Evolutionary conservation across 2,113 vertebrate species (phyloP).

Genomic region (Galbula dea): DNA sequence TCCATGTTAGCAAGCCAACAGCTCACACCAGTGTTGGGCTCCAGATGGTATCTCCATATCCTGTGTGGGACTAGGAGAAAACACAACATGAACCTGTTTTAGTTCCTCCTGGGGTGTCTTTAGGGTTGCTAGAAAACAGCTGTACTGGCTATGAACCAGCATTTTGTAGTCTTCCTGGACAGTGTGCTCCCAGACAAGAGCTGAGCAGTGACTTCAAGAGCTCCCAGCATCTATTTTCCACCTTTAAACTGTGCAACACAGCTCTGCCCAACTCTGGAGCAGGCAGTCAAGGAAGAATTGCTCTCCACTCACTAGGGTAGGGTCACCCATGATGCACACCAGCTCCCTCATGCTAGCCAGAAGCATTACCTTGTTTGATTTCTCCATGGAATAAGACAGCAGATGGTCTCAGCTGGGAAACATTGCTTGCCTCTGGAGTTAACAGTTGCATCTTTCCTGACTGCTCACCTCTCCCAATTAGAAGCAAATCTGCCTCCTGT

Average conservation of each 20-base stretch:
- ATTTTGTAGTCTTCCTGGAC: background rate
- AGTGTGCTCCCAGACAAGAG: background rate
- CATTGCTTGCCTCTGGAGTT: background rate
- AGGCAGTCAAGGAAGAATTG: background rate
- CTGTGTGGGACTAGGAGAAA: background rate
- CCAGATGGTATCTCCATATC: background rate
- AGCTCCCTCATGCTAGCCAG: background rate
- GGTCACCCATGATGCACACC: background rate
- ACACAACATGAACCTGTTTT: background rate
- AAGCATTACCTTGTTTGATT: background rate
- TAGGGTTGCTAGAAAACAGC: background rate
- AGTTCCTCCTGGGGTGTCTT: background rate
- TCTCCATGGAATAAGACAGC: background rate
- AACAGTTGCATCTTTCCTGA: background rate
- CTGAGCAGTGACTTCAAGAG: background rate
- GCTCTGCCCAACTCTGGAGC: background rate
- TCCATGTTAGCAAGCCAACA: background rate
- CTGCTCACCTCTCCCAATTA: slow-evolving; percentile 48
- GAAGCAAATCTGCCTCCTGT: slow-evolving; percentile 33
- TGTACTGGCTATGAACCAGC: background rate
- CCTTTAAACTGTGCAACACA: background rate
- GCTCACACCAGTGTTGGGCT: background rate
- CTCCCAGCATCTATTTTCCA: background rate
- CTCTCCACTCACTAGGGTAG: background rate
- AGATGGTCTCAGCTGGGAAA: slow-evolving; percentile 35